Evolutionary conservation across 2,888 invertebrate species (phyloP).

Genomic region (Petrolisthes cinctipes): DNA sequence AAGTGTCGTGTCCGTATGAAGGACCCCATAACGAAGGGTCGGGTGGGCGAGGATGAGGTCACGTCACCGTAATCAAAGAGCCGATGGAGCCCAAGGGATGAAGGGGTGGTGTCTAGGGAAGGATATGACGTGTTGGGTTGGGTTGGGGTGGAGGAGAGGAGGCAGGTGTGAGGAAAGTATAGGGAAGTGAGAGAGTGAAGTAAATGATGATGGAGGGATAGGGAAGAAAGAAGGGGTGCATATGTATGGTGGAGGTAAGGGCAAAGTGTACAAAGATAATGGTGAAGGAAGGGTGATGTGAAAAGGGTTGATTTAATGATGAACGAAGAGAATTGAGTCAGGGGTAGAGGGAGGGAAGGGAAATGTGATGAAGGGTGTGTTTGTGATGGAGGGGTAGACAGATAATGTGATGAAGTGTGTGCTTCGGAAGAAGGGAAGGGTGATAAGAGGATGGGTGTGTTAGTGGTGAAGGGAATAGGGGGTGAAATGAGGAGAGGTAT

Average conservation of each 20-base stretch:
- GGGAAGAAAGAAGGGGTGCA: background rate
- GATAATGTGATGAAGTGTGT: background rate
- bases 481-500: background rate
- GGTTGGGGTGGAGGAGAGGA: background rate
- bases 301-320: background rate
- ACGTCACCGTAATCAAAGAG: conserved; percentile 39
- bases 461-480: background rate
- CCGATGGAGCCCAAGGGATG: background rate
- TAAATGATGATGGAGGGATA: background rate
- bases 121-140: background rate
- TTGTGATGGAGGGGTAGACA: background rate
- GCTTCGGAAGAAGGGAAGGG: background rate
- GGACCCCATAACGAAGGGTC: conserved; percentile 32
- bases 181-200: background rate
- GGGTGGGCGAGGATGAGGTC: conserved; percentile 16
- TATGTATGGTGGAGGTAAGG: background rate
- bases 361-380: background rate
- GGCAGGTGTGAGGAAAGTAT: background rate
- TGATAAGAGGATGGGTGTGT: background rate
- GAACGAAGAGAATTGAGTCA: background rate
- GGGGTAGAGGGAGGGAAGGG: background rate
- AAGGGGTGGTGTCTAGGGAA: background rate
- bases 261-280: background rate
- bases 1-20: conserved; percentile 8
- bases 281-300: background rate